phyloP scores from a whole-genome alignment of 2,888 invertebrate species.

The Trachelus stipa region DNA sequence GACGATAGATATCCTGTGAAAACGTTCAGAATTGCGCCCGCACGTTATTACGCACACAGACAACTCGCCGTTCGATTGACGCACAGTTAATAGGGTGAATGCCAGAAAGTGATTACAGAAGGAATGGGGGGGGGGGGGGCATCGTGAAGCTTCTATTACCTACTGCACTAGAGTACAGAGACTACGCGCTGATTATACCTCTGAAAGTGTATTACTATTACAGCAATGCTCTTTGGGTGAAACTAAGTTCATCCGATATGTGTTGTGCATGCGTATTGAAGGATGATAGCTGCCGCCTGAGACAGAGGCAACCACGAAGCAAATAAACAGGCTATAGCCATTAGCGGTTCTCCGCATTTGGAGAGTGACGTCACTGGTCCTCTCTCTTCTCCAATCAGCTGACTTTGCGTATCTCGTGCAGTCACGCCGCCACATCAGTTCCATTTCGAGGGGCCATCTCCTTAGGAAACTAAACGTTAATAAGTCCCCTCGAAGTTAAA shows the following conservation, averaged over 20 bases:
- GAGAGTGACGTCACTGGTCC: no score
- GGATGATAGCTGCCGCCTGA: not conserved
- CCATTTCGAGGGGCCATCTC: no score
- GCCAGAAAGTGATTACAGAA: not conserved
- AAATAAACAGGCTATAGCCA: no score
- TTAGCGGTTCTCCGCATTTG: no score
- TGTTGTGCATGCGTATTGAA: not conserved
- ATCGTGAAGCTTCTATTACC: not conserved
- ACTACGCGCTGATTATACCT: no score
- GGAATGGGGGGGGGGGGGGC: not conserved
- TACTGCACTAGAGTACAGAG: not conserved
- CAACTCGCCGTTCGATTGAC: not conserved
- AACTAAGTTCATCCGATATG: not conserved
- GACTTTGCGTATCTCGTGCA: no score
- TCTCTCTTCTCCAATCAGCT: no score
- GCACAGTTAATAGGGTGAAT: not conserved
- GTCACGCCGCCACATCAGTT: no score
- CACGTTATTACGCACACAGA: not conserved
- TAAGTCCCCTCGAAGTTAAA: no score
- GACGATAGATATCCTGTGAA: not conserved
- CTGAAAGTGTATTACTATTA: no score
- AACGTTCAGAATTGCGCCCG: not conserved
- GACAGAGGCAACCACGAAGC: not conserved
- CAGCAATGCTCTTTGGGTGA: not conserved
- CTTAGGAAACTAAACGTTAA: no score